These are phyloP conservation scores for Bettongia penicillata DNA, from an alignment of 2,113 vertebrate species.

Conservation along the genomic window DNA sequence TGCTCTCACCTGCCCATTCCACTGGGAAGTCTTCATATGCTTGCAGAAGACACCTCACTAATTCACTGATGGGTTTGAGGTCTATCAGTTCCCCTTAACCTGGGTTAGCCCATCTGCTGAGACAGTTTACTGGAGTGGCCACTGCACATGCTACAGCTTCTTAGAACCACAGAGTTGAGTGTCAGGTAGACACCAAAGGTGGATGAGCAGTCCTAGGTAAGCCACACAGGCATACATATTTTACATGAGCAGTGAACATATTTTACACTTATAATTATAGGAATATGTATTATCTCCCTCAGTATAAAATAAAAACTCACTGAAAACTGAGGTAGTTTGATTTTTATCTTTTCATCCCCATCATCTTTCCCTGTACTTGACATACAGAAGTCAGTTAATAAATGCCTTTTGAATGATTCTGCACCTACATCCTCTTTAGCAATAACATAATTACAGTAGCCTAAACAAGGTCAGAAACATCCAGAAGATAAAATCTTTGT, in stretches of 20 bases:
- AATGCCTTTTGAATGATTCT: background rate
- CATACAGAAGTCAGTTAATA: background rate
- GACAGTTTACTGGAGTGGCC: background rate
- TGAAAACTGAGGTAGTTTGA: background rate
- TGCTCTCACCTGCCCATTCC: background rate
- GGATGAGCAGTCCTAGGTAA: background rate
- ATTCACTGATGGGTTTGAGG: background rate
- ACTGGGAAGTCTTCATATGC: background rate
- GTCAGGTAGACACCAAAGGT: background rate
- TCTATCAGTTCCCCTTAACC: background rate
- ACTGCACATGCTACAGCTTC: background rate
- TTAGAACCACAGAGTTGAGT: background rate
- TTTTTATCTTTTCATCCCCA: background rate
- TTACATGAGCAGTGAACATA: background rate
- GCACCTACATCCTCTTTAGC: background rate
- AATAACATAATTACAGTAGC: background rate
- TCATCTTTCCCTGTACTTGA: background rate
- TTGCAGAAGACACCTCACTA: background rate
- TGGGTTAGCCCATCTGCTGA: background rate
- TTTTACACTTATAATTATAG: background rate
- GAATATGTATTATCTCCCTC: background rate
- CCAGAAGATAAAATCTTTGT: background rate
- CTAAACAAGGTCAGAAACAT: background rate
- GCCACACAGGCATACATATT: background rate
- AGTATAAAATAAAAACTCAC: background rate